These are phyloP conservation scores for Drosophila serrata DNA, from an alignment of 1,140 invertebrate genomes.

Conservation along the genomic window DNA sequence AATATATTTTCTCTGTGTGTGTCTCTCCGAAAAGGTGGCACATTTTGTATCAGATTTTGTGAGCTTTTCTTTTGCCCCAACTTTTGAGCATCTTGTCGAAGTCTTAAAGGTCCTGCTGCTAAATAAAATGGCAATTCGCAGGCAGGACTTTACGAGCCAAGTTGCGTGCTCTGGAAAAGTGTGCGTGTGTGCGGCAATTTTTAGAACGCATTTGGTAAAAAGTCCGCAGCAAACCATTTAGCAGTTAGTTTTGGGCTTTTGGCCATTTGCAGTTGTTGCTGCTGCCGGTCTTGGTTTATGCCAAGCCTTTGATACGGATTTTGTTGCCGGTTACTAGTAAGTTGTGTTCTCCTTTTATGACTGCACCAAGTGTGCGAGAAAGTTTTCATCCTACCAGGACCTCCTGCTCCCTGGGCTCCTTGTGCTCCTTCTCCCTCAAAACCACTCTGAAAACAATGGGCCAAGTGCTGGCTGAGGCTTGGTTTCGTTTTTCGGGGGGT, in stretches of 20 bases:
- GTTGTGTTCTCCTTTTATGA: constrained; percentile 68
- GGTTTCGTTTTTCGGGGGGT: constrained; percentile 31
- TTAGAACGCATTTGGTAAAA: constrained; percentile 64
- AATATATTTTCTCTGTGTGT: background rate
- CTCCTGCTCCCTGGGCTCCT: background rate
- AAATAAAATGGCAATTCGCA: constrained; percentile 50
- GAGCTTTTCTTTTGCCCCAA: constrained; percentile 5
- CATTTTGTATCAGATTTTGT: constrained; percentile 16
- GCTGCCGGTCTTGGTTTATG: constrained; percentile 54
- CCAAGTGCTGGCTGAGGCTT: constrained; percentile 7
- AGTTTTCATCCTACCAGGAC: constrained; percentile 49
- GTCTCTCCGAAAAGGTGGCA: constrained; percentile 7
- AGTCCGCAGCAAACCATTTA: constrained; percentile 70
- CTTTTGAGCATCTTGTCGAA: constrained; percentile 61
- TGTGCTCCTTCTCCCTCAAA: too few species aligned
- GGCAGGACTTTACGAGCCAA: constrained; percentile 65
- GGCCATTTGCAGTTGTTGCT: constrained; percentile 61
- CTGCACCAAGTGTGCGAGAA: constrained; percentile 76
- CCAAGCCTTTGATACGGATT: constrained; percentile 65
- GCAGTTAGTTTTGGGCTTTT: constrained; percentile 75
- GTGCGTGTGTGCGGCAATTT: constrained; percentile 75
- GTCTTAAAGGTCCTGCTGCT: constrained; percentile 60
- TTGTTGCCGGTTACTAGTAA: constrained; percentile 37
- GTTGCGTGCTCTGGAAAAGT: constrained; percentile 53
- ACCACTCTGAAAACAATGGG: constrained; percentile 54